Conservation (phyloP, 2,888 invertebrate genomes). For the Microctonus brassicae region DNA sequence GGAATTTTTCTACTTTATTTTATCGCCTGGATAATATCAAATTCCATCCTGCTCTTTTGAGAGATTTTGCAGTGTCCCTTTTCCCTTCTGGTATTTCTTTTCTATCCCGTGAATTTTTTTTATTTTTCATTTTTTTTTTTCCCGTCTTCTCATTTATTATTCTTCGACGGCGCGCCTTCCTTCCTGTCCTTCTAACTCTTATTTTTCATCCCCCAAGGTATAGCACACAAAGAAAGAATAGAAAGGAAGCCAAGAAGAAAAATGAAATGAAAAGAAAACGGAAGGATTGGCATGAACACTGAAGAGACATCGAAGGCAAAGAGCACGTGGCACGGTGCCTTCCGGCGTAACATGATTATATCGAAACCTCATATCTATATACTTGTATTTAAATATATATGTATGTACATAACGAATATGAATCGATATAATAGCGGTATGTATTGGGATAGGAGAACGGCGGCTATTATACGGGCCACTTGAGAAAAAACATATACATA, state of each 20-base stretch:
- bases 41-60: conserved; percentile 51
- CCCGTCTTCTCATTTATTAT: conserved; percentile 17
- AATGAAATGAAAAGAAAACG: conserved; percentile 47
- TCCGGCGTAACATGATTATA: conserved; percentile 63
- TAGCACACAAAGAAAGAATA: conserved; percentile 2
- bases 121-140: conserved; percentile 29
- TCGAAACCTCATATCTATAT: conserved; percentile 40
- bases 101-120: conserved; percentile 40
- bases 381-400: conserved; percentile 16
- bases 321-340: conserved; percentile 51
- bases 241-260: conserved; percentile 6
- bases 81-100: neutral
- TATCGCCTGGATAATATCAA: conserved; percentile 55
- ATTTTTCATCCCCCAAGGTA: conserved; percentile 20
- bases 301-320: conserved; percentile 37
- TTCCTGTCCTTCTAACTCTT: conserved; percentile 28
- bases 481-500: too few relatives aligned
- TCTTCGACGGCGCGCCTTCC: conserved; percentile 8
- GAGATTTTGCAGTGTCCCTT: conserved; percentile 17
- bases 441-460: too few relatives aligned
- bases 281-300: conserved; percentile 31
- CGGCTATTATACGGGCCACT: too few relatives aligned
- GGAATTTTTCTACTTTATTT: conserved; percentile 62
- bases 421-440: conserved; percentile 58
- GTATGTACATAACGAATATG: conserved; percentile 39